Evolutionary conservation across 2,888 invertebrate genomes (phyloP).

Genomic region (Thecocarcelia acutangulata): DNA sequence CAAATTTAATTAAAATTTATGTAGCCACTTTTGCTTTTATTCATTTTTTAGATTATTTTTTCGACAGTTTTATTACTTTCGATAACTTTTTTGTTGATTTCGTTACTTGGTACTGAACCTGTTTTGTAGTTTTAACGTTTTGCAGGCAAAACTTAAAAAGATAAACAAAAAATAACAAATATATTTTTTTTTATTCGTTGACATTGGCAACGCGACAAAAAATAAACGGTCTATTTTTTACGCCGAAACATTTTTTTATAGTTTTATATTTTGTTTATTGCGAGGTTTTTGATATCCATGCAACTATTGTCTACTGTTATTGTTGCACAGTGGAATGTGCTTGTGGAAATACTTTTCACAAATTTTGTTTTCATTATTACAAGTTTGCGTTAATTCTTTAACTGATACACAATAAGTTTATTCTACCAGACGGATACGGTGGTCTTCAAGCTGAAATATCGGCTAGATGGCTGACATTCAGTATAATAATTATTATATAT

Average conservation of each 20-base stretch:
- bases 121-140: slow-evolving; percentile 12
- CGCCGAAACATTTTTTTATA: neutral
- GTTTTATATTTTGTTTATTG: slow-evolving; percentile 27
- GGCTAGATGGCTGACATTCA: too few relatives aligned
- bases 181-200: slow-evolving; percentile 72
- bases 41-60: slow-evolving; percentile 3
- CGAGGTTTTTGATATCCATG: slow-evolving; percentile 45
- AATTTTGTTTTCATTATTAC: too few relatives aligned
- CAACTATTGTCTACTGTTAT: slow-evolving; percentile 31
- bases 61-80: neutral
- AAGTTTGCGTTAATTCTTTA: too few relatives aligned
- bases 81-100: slow-evolving; percentile 51
- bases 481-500: too few relatives aligned
- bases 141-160: slow-evolving; percentile 25
- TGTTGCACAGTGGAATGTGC: slow-evolving; percentile 14
- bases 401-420: too few relatives aligned
- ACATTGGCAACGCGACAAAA: slow-evolving; percentile 76
- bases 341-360: neutral
- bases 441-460: too few relatives aligned
- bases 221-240: slow-evolving; percentile 57
- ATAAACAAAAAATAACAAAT: slow-evolving; percentile 55
- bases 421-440: too few relatives aligned
- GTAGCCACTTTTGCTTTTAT: slow-evolving; percentile 27
- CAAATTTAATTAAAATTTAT: slow-evolving; percentile 53
- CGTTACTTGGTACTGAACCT: slow-evolving; percentile 53